Evolutionary conservation across 1,140 invertebrate genomes (phyloP), one percentile per base, ranked within the genome.

Genomic region (Geopemphigus sp.): DNA sequence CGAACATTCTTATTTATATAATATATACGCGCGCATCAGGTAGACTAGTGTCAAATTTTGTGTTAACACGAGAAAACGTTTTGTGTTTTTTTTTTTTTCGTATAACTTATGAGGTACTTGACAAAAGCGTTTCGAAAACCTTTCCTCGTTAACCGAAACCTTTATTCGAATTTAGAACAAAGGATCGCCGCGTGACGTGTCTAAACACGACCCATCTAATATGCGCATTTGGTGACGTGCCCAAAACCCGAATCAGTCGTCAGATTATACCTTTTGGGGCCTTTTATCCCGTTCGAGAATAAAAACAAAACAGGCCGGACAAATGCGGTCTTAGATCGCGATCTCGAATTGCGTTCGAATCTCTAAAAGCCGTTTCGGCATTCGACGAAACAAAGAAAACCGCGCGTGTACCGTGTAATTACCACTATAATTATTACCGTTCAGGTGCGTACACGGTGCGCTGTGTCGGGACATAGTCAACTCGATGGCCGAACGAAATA

Each of bases 181-280:
- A 72, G 68, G 68, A 72, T 53, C 47, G 47, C 54, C 39, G 24
- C 11, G 15, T 26, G 57, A 78, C 56, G 61, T n/a, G 57, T 61
- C 57, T 26, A 45, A 78, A 61, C 68, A 61, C 32, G n/a, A 50
- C 56, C 56, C 74, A 39, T 78, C 63, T 78, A 72, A 72, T 72
- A 72, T 72, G 63, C 39, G 56, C 32, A 61, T 78, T 63, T 59
- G 74, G 54, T 63, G 74, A 78, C 74, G 74, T 47, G 57, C 45
- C 19, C 39, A 63, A 78, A 45, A 78, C 72, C 72, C 39, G n/a
- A 74, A 74, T 47, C 57, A 47, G 45, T 15, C 39, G 45, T 61
- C 45, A 59, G 74, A 57, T 78, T 61, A 78, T 50, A 54, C 74
- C 56, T 78, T 61, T 63, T 39, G 61, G 4, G 32, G 32, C 8